phyloP scores from a whole-genome alignment of 2,113 vertebrate species.

The Myanophis thanlyinensis region DNA sequence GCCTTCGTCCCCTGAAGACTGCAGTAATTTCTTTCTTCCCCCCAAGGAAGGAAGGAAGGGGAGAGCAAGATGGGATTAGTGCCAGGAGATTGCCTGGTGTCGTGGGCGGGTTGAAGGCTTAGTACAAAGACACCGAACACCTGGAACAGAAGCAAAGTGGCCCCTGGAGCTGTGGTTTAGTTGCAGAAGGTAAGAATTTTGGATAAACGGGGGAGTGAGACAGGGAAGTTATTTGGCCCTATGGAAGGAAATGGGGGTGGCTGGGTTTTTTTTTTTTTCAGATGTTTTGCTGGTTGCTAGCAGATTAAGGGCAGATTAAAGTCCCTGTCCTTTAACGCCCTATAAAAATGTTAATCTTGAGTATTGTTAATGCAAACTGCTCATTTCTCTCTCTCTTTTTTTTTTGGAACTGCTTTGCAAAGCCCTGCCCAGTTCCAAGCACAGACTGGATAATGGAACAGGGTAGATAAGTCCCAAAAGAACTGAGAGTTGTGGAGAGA shows the following conservation, averaged over 20 bases:
- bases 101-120: not conserved
- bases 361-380: not conserved
- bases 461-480: not conserved
- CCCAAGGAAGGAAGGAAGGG: not conserved
- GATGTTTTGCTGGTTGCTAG: not conserved
- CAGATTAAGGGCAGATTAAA: not conserved
- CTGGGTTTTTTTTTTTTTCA: not conserved
- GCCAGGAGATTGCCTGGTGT: not conserved
- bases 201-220: too few relatives aligned
- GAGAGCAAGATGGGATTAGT: not conserved
- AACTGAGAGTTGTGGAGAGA: not conserved
- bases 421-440: too few relatives aligned
- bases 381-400: too few relatives aligned
- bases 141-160: not conserved
- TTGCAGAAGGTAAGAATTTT: not conserved
- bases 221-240: not conserved
- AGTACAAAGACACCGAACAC: not conserved
- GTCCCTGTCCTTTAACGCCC: not conserved
- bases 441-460: not conserved
- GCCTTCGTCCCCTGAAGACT: not conserved
- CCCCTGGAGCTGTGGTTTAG: not conserved
- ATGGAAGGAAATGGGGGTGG: too few relatives aligned
- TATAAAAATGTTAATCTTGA: not conserved
- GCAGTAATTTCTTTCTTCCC: not conserved
- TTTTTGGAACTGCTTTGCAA: too few relatives aligned